Base-by-base conservation (phyloP, 2,888 invertebrate genomes). In the Clepsis dumicolana region DNA sequence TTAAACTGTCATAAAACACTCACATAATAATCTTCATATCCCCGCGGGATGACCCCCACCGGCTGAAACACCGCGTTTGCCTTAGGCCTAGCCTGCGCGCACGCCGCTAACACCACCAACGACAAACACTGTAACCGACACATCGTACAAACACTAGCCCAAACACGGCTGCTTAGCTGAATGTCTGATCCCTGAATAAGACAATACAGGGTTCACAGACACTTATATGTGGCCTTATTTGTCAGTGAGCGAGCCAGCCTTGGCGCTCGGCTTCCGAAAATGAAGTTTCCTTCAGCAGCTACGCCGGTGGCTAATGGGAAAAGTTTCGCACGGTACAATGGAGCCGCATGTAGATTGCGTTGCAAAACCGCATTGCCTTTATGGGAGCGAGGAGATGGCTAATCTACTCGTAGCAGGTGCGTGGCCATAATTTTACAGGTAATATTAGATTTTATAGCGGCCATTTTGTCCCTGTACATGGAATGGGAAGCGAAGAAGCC, bases 21-120 rank as follows among this genome's bases (percentile, higher is more conserved):
- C 91, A 95, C 95, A 86, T 95, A 94, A 86, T 95, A 95, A 83
- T 95, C 94, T 71, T 95, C 87, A 74, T 90, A 88, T 76, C 83
- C 86, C 84, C 87, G 21, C 24, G 85, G 84, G 57, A 92, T 92
- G 73, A 93, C 94, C 2, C 10, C 21, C 75, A 86, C 89, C 70
- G 93, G 93, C 71, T 80, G 78, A 16, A 80, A 86, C 44, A 79
- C 83, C 5, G 74, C 71, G 64, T 77, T 76, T 32, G 85, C 70
- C 72, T 88, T 88, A 2, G 89, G 85, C 27, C 77, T 83, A 41
- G 87, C 86, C 8, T 84, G 76, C 59, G 78, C 81, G 53, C 74
- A 81, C 74, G 83, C 82, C 44, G 85, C 74, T 73, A 86, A 75
- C 67, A 86, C 75, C 18, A 80, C 77, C 27, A 89, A 75, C 62